phyloP scores from a whole-genome alignment of 2,888 invertebrate genomes.

The Cerceris ruficornis region DNA sequence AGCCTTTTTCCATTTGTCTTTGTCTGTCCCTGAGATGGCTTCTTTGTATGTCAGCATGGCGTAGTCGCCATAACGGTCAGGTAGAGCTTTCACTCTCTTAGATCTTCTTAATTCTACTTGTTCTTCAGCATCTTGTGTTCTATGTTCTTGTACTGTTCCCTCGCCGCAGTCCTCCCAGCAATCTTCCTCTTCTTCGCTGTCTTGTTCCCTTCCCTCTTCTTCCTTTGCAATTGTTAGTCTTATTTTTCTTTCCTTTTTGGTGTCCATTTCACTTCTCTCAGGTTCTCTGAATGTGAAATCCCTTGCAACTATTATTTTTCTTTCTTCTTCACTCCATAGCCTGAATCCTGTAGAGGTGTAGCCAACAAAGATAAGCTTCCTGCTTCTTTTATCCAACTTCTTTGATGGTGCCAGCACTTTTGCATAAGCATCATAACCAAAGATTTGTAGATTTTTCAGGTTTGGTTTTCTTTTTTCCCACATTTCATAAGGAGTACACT shows the following conservation, averaged over 20 bases:
- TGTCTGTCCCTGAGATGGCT: conserved; percentile 28
- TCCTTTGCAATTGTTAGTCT: neutral
- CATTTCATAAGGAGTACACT: conserved; percentile 66
- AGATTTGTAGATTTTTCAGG: conserved; percentile 66
- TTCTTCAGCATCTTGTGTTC: neutral
- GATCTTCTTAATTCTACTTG: conserved; percentile 8
- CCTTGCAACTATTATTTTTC: conserved; percentile 46
- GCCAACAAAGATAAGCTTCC: conserved; percentile 63
- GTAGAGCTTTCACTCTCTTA: neutral
- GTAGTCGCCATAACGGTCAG: conserved; percentile 8
- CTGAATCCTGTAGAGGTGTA: conserved; percentile 60
- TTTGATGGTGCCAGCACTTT: conserved; percentile 60
- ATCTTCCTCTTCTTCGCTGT: conserved; percentile 3
- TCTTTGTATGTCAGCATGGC: conserved; percentile 23
- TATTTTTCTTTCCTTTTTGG: neutral
- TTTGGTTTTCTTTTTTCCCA: conserved; percentile 69
- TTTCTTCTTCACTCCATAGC: conserved; percentile 54
- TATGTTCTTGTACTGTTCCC: neutral
- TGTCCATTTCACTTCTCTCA: neutral
- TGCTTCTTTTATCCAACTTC: conserved; percentile 68
- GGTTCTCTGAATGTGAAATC: conserved; percentile 34
- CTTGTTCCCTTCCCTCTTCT: neutral
- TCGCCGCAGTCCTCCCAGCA: neutral
- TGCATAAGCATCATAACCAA: conserved; percentile 67
- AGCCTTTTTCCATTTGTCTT: conserved; percentile 22